Conservation (phyloP, 2,113 vertebrate genomes). For the Nannobrachium achirus region DNA sequence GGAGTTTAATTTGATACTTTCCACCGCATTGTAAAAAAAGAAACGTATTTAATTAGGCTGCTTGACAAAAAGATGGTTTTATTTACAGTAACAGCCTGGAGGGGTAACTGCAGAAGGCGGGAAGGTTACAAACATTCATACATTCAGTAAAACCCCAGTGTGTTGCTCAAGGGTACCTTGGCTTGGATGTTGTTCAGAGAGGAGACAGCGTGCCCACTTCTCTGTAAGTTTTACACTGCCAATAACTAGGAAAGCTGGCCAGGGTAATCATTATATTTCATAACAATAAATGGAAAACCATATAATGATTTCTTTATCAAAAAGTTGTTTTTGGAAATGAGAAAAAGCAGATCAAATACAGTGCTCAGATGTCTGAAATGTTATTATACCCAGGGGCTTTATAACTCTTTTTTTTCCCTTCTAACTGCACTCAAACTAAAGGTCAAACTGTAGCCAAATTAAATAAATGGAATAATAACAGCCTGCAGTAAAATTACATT, state of each 20-base stretch:
- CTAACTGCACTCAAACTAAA: too few species aligned
- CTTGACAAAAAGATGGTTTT: slow-evolving; percentile 37
- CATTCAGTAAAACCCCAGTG: slow-evolving; percentile 52
- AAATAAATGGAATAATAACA: too few species aligned
- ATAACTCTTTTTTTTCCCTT: background rate
- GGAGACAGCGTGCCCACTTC: slow-evolving; percentile 3
- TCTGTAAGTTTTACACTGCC: background rate
- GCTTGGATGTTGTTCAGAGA: slow-evolving; percentile 27
- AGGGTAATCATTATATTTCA: too few species aligned
- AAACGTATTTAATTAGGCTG: slow-evolving; percentile 28
- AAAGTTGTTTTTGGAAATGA: background rate
- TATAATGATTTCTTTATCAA: background rate
- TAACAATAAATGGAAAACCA: background rate
- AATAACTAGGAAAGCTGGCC: too few species aligned
- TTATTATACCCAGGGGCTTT: background rate
- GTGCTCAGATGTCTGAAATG: background rate
- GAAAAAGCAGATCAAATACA: background rate
- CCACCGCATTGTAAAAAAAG: slow-evolving; percentile 35
- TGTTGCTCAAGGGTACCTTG: slow-evolving; percentile 46
- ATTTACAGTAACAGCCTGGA: slow-evolving; percentile 56
- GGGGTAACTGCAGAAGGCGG: slow-evolving; percentile 18
- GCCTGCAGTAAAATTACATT: too few species aligned
- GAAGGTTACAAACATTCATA: slow-evolving; percentile 42
- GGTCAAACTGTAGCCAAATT: too few species aligned
- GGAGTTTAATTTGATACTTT: slow-evolving; percentile 22